Percentiles rank a stretch among this genome's conserved stretches.
phyloP scores from a whole-genome alignment of 2,113 vertebrate genomes.

The Nibea coibor region DNA sequence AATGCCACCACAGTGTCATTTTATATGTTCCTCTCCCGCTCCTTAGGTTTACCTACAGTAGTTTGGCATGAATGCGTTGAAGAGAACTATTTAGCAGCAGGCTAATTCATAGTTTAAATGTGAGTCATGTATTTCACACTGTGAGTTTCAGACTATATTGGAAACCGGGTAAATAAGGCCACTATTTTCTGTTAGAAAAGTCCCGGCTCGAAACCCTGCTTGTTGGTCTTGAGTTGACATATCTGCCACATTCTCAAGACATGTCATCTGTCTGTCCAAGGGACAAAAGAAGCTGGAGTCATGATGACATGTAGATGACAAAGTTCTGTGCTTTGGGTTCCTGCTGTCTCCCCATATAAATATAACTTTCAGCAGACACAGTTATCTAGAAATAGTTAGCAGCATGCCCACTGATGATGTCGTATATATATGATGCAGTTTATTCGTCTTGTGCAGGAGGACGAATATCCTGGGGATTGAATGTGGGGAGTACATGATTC shows the following conservation, averaged over 20 bases:
- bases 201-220: neutral
- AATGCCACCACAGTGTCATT: slow-evolving; percentile 21
- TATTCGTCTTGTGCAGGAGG: neutral
- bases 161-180: neutral
- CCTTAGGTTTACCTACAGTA: neutral
- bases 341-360: neutral
- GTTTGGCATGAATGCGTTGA: slow-evolving; percentile 24
- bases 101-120: slow-evolving; percentile 14
- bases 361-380: neutral
- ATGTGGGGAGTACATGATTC: neutral
- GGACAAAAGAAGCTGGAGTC: neutral
- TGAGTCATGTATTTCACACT: slow-evolving; percentile 14
- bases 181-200: neutral
- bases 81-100: slow-evolving; percentile 9
- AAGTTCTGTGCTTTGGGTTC: neutral
- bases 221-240: neutral
- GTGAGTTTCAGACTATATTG: neutral
- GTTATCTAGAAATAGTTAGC: neutral
- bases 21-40: slow-evolving; percentile 14
- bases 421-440: neutral
- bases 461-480: neutral
- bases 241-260: neutral
- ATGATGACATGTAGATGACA: neutral
- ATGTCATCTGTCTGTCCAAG: neutral
- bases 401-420: neutral